Evolutionary conservation across 1,140 invertebrate genomes (phyloP).

Genomic region (Leptopilina boulardi): DNA sequence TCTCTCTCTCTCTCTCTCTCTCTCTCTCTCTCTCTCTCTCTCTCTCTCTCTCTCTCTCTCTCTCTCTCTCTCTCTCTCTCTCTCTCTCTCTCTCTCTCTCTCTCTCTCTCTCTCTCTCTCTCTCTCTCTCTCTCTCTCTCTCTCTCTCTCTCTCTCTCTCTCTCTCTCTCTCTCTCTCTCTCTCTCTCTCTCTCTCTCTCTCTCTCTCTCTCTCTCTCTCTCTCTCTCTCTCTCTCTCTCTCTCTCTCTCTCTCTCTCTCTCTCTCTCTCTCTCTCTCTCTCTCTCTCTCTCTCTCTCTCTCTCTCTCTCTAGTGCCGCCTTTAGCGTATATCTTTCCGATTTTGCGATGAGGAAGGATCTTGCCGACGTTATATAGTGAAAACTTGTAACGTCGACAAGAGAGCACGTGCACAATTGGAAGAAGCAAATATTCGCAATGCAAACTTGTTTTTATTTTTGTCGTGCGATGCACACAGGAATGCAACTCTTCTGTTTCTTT

Average conservation of each 20-base stretch:
- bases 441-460: constrained; percentile 18
- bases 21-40: neutral
- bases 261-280: neutral
- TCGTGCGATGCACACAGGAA: constrained; percentile 15
- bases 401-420: constrained; percentile 12
- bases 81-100: neutral
- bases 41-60: neutral
- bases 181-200: constrained; percentile 10
- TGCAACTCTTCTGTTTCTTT: neutral
- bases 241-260: constrained; percentile 6
- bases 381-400: constrained; percentile 13
- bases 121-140: neutral
- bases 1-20: constrained; percentile 10
- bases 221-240: neutral
- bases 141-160: constrained; percentile 13
- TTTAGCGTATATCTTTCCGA: constrained; percentile 26
- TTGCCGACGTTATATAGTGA: constrained; percentile 11
- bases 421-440: constrained; percentile 17
- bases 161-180: constrained; percentile 3
- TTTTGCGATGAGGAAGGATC: neutral
- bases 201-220: neutral
- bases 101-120: neutral
- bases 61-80: constrained; percentile 6
- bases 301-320: constrained; percentile 6
- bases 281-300: neutral